Percentiles rank a stretch among this genome's conserved stretches.
These are phyloP conservation scores for Capitulum mitella DNA, from an alignment of 2,888 invertebrate genomes.

Conservation along the genomic window DNA sequence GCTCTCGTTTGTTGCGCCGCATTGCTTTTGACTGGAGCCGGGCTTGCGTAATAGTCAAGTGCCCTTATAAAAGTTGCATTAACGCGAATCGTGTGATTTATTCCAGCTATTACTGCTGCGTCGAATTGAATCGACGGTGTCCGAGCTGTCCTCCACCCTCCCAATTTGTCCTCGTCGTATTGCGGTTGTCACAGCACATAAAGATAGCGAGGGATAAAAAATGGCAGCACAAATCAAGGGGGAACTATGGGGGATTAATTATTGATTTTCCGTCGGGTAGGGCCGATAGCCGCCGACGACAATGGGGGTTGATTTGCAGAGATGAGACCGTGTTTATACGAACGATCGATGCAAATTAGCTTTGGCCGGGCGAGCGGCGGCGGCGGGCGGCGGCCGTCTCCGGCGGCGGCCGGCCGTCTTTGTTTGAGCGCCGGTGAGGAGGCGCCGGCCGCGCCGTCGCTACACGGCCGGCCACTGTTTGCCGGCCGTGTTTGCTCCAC, in stretches of 20 bases:
- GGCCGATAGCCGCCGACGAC: slow-evolving; percentile 14
- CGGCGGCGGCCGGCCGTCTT: neutral
- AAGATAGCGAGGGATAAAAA: slow-evolving; percentile 21
- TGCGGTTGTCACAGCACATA: slow-evolving; percentile 24
- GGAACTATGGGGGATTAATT: slow-evolving; percentile 20
- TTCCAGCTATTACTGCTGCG: neutral
- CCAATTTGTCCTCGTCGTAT: slow-evolving; percentile 20
- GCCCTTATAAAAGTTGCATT: slow-evolving; percentile 11
- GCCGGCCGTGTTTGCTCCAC: slow-evolving; percentile 3
- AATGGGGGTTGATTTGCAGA: slow-evolving; percentile 18
- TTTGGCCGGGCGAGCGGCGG: neutral
- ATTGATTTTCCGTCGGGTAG: slow-evolving; percentile 9
- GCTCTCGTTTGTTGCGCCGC: neutral
- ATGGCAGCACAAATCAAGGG: slow-evolving; percentile 22
- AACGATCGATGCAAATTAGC: slow-evolving; percentile 24
- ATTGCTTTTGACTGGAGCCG: neutral
- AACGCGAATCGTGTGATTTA: slow-evolving; percentile 16
- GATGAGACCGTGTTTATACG: slow-evolving; percentile 24
- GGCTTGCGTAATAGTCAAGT: too few relatives aligned
- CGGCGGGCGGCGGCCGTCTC: neutral
- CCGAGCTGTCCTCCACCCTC: neutral
- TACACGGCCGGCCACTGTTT: neutral
- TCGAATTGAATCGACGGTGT: slow-evolving; percentile 15
- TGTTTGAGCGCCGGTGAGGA: neutral
- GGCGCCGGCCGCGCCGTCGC: neutral